Conservation (phyloP, 2,888 invertebrate species). For the Chaitophorus viminalis region DNA sequence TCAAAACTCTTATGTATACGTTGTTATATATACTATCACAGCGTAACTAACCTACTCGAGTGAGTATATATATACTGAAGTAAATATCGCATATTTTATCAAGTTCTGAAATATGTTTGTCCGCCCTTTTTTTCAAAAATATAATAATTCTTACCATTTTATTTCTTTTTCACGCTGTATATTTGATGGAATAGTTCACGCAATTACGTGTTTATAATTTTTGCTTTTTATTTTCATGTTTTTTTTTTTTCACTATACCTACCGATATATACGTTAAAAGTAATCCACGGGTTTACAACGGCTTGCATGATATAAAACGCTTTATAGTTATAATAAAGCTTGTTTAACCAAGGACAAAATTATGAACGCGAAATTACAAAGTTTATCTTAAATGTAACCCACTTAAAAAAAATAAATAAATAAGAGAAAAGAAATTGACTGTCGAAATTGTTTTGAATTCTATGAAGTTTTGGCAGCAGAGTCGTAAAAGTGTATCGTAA, state of each 20-base stretch:
- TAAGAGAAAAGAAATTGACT: too few relatives aligned
- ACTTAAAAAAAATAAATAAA: not conserved
- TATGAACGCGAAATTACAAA: constrained; percentile 18
- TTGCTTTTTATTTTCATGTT: not conserved
- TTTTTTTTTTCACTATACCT: not conserved
- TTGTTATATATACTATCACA: too few relatives aligned
- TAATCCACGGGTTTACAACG: not conserved
- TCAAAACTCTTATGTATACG: too few relatives aligned
- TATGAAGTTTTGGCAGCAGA: not conserved
- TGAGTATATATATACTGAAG: too few relatives aligned
- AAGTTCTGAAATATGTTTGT: too few relatives aligned
- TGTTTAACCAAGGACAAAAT: constrained; percentile 34
- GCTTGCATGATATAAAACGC: constrained; percentile 35
- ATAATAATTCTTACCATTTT: not conserved
- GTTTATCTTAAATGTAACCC: constrained; percentile 27
- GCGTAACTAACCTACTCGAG: too few relatives aligned
- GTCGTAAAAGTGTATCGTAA: too few relatives aligned
- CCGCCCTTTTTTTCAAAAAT: not conserved
- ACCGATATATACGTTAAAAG: constrained; percentile 4
- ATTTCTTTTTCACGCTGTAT: not conserved
- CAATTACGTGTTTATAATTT: constrained; percentile 18
- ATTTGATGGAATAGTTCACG: not conserved
- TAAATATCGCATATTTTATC: too few relatives aligned
- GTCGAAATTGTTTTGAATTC: not conserved
- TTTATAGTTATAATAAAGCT: constrained; percentile 16